Percentiles rank a stretch among this genome's conserved stretches.
These are phyloP conservation scores for Lasioglossum baleicum DNA, from an alignment of 1,140 invertebrate species.

Conservation along the genomic window DNA sequence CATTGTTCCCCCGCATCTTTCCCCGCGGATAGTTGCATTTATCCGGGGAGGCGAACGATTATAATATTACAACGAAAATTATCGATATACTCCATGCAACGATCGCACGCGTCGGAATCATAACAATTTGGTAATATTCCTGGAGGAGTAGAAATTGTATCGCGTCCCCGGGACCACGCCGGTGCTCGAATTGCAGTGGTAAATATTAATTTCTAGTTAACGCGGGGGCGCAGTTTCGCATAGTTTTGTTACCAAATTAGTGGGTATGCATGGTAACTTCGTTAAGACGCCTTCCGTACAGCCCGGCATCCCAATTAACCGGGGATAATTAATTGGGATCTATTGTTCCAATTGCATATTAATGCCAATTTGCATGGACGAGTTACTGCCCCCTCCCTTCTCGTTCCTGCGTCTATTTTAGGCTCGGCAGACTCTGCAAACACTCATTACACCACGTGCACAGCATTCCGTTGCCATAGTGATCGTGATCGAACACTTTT, in stretches of 20 bases:
- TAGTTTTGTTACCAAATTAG: slow-evolving; percentile 36
- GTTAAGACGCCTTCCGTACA: slow-evolving; percentile 25
- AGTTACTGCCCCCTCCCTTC: slow-evolving; percentile 17
- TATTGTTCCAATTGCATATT: slow-evolving; percentile 53
- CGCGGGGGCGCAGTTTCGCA: slow-evolving; percentile 1
- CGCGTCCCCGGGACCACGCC: background rate
- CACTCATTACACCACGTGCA: background rate
- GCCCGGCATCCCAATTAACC: slow-evolving; percentile 33
- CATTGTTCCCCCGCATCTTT: too few species aligned
- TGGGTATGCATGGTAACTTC: slow-evolving; percentile 27
- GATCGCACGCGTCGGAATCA: background rate
- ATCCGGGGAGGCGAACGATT: background rate
- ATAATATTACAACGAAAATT: background rate
- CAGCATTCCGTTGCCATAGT: too few species aligned
- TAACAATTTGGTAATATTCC: slow-evolving; percentile 1
- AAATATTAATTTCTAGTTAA: slow-evolving; percentile 27
- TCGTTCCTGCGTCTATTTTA: background rate
- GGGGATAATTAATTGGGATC: slow-evolving; percentile 47
- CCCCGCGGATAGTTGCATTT: background rate
- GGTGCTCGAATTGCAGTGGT: slow-evolving; percentile 5
- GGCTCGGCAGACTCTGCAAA: background rate
- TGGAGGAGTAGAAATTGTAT: background rate
- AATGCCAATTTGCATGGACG: slow-evolving; percentile 49
- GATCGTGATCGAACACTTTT: too few species aligned
- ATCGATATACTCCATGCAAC: background rate